phyloP scores from a whole-genome alignment of 2,113 vertebrate genomes.

The Gnathonemus echidnorhynchus region DNA sequence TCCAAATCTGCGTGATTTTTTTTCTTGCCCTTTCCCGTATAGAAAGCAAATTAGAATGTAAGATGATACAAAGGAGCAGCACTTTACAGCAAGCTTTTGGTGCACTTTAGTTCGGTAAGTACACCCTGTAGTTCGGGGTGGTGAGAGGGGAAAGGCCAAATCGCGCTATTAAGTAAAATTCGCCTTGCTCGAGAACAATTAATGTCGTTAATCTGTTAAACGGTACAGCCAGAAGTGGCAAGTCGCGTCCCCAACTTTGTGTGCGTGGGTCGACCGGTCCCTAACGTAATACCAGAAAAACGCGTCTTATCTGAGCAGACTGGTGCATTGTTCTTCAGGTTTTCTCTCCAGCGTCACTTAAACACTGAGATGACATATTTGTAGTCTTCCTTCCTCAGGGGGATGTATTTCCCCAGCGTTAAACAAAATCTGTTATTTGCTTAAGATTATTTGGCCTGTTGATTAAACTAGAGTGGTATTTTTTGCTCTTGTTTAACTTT shows the following conservation, averaged over 20 bases:
- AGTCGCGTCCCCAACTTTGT: background rate
- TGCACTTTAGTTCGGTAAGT: background rate
- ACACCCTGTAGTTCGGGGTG: background rate
- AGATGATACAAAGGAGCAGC: background rate
- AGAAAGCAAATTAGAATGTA: background rate
- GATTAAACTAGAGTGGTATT: background rate
- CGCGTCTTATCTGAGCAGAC: background rate
- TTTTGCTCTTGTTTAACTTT: background rate
- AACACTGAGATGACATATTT: background rate
- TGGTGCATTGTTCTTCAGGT: background rate
- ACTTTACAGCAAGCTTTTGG: background rate
- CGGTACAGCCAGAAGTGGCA: background rate
- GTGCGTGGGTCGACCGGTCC: background rate
- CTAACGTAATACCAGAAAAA: background rate
- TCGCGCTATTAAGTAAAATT: background rate
- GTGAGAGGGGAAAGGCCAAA: background rate
- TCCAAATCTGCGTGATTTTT: background rate
- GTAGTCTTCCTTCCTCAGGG: background rate
- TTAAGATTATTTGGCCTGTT: background rate
- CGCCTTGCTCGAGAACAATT: background rate
- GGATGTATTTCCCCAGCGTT: background rate
- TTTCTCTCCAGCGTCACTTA: background rate
- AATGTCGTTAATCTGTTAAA: background rate
- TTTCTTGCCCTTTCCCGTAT: background rate
- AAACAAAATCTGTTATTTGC: background rate